Percentiles rank a stretch among this genome's conserved stretches.
Conservation (phyloP, 1,140 invertebrate species). For the Bombus confusus region DNA sequence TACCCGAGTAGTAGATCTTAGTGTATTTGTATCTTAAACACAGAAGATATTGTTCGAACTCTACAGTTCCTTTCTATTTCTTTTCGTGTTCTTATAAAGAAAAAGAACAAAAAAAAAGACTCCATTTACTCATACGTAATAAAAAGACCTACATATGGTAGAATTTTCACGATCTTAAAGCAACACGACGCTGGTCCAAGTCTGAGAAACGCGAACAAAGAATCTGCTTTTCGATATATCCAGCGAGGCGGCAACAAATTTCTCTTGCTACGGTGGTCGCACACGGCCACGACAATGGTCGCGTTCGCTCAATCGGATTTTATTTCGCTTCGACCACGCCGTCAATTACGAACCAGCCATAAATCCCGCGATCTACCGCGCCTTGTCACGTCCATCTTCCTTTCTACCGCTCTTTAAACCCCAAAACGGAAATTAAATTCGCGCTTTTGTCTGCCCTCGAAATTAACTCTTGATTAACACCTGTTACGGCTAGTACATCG, state of each 20-base stretch:
- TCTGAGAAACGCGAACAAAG: neutral
- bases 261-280: neutral
- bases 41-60: neutral
- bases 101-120: neutral
- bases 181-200: no score
- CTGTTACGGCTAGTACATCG: neutral
- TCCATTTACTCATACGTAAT: neutral
- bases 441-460: neutral
- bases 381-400: neutral
- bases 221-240: slow-evolving; percentile 16
- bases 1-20: neutral
- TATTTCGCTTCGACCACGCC: slow-evolving; percentile 12
- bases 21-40: neutral
- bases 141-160: neutral
- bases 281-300: slow-evolving; percentile 13
- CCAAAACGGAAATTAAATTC: slow-evolving; percentile 18
- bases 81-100: neutral
- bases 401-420: neutral
- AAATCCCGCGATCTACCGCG: slow-evolving; percentile 21
- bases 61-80: neutral
- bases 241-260: slow-evolving; percentile 10
- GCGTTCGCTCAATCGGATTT: slow-evolving; percentile 18
- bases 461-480: slow-evolving; percentile 36
- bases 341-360: slow-evolving; percentile 36
- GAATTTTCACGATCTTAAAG: neutral